Evolutionary conservation across 2,888 invertebrate species (phyloP), one percentile per base, ranked within the genome.

Genomic region (Andrena trimmerana): DNA sequence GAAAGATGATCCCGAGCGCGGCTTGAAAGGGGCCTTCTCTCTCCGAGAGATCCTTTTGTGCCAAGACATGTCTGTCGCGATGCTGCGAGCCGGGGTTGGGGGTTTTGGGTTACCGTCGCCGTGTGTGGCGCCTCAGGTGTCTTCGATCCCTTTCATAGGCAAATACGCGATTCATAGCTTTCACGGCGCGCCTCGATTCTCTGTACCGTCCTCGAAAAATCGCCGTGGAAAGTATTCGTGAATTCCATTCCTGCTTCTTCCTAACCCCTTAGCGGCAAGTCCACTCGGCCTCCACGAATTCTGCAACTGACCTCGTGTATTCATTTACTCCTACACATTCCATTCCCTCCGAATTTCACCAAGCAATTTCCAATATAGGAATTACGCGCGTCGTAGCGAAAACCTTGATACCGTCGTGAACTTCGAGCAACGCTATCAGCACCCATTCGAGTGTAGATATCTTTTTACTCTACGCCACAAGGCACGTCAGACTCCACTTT

Each of bases 71-170:
- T 91, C 92, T 91, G 90, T 92, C 92, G 90, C 90, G 89, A 89
- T 90, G 88, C 86, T 88, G 85, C 81, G 78, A 66, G 74, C 60
- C 76, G 82, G 87, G 85, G 85, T 75, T 66, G 81, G 72, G 85
- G 81, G 93, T 93, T 91, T 93, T 90, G 85, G 89, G 90, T 94
- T 94, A 93, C 93, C 90, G 74, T 89, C 93, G 88, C 91, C 91
- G 93, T 93, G 94, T 94, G 94, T 93, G 94, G 93, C 92, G 91
- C 93, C 91, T 93, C 92, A 91, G 92, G 92, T 92, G 92, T 93
- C 92, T 90, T 88, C 88, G 90, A 88, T 90, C 88, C 89, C 82
- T 93, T 92, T 92, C 91, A 92, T 93, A 93, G 90, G 91, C 90
- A 91, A 93, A 93, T 90, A 81, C 75, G 81, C 88, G 88, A 90